Evolutionary conservation across 2,113 vertebrate species (phyloP).

Genomic region (Varanus komodoensis): DNA sequence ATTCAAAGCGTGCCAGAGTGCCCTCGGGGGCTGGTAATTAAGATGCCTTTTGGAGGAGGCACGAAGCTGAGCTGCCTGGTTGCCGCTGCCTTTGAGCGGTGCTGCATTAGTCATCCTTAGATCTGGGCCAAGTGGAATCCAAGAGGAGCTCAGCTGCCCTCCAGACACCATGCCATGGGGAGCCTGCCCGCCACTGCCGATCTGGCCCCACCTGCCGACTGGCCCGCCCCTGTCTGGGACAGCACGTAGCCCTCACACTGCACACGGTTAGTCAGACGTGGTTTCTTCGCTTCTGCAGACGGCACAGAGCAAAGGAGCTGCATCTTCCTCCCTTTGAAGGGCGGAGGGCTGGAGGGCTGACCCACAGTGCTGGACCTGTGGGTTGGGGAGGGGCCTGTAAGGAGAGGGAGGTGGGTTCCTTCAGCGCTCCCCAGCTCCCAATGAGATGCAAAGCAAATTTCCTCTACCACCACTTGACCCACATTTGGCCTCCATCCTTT

Average conservation of each 20-base stretch:
- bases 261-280: neutral
- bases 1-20: neutral
- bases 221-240: slow-evolving; percentile 29
- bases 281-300: neutral
- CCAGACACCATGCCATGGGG: neutral
- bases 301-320: neutral
- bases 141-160: neutral
- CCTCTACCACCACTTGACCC: too few species aligned
- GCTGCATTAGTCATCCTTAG: accelerated
- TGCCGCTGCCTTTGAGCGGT: slow-evolving; percentile 13
- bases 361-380: neutral
- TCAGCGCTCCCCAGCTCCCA: neutral
- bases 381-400: neutral
- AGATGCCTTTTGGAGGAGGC: neutral
- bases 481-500: neutral
- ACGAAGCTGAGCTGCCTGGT: slow-evolving; percentile 39
- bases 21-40: slow-evolving; percentile 21
- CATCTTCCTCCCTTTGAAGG: neutral
- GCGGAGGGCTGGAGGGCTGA: neutral
- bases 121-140: slow-evolving; percentile 23
- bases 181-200: neutral
- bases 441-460: neutral
- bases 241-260: slow-evolving; percentile 30
- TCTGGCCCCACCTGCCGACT: slow-evolving; percentile 8
- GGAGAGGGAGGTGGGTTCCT: too few species aligned